These are phyloP conservation scores for Seladonia tumulorum DNA, from an alignment of 2,888 invertebrate species.

Conservation along the genomic window DNA sequence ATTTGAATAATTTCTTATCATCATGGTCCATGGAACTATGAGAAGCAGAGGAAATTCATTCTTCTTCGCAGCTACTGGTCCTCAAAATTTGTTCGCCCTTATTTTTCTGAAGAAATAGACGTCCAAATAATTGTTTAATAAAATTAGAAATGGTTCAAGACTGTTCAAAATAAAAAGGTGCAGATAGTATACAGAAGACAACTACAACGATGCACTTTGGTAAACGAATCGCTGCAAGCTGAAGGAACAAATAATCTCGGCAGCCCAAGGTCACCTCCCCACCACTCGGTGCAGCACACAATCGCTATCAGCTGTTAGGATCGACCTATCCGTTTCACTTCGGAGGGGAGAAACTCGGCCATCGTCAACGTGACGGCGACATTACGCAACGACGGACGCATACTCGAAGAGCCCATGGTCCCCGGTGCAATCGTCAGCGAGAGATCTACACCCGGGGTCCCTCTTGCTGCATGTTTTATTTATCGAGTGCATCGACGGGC, in stretches of 20 bases:
- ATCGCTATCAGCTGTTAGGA: background rate
- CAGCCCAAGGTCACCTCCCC: background rate
- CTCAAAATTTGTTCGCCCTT: too few relatives aligned
- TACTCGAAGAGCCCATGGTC: background rate
- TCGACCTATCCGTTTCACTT: background rate
- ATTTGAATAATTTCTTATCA: background rate
- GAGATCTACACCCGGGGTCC: slow-evolving; percentile 50
- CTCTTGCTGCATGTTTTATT: slow-evolving; percentile 74
- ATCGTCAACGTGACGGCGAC: background rate
- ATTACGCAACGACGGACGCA: slow-evolving; percentile 25
- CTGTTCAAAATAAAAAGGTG: too few relatives aligned
- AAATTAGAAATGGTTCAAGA: too few relatives aligned
- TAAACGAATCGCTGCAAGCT: background rate
- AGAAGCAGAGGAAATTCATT: too few relatives aligned
- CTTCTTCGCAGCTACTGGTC: too few relatives aligned
- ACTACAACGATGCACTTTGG: too few relatives aligned
- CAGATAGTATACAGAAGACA: too few relatives aligned
- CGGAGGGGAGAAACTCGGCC: slow-evolving; percentile 6
- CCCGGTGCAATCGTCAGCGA: slow-evolving; percentile 27
- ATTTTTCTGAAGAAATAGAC: too few relatives aligned
- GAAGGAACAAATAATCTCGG: background rate
- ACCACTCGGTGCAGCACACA: background rate
- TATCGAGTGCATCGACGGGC: slow-evolving; percentile 71
- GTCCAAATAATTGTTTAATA: too few relatives aligned
- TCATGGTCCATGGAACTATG: background rate